These are phyloP conservation scores for Limnephilus auricula DNA, from an alignment of 2,888 invertebrate genomes.

Conservation along the genomic window DNA sequence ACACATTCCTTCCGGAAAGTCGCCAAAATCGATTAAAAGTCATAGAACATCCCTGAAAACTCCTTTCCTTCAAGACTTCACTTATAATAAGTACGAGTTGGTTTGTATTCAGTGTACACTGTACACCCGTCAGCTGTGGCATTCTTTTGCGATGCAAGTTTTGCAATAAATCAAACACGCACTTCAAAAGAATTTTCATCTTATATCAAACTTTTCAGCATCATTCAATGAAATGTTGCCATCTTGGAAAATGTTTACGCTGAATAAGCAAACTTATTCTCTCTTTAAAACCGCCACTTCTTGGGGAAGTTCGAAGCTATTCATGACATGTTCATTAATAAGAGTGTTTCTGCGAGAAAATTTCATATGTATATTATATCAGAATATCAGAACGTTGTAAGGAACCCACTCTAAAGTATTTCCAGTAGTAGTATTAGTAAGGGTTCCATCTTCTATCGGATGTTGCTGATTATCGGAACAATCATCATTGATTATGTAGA, in stretches of 20 bases:
- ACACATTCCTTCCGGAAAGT: background rate
- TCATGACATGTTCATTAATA: background rate
- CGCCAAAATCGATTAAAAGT: background rate
- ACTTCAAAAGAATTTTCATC: background rate
- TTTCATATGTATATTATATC: no score
- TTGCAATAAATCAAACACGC: background rate
- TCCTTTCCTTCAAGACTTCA: background rate
- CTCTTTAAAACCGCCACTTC: background rate
- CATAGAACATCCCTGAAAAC: background rate
- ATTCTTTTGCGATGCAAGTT: no score
- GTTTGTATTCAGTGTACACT: background rate
- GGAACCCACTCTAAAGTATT: no score
- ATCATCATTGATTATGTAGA: no score
- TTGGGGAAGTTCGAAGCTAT: background rate
- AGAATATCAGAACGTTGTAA: no score
- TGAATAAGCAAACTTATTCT: background rate
- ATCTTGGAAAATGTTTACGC: background rate
- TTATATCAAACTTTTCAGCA: background rate
- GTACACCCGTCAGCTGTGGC: no score
- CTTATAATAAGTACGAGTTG: background rate
- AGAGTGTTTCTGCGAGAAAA: background rate
- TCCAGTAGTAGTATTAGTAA: no score
- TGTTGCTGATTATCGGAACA: no score
- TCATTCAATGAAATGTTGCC: background rate
- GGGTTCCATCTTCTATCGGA: no score